These are phyloP conservation scores for Pipistrellus nathusii DNA, from an alignment of 2,797 vertebrate species.

Conservation along the genomic window DNA sequence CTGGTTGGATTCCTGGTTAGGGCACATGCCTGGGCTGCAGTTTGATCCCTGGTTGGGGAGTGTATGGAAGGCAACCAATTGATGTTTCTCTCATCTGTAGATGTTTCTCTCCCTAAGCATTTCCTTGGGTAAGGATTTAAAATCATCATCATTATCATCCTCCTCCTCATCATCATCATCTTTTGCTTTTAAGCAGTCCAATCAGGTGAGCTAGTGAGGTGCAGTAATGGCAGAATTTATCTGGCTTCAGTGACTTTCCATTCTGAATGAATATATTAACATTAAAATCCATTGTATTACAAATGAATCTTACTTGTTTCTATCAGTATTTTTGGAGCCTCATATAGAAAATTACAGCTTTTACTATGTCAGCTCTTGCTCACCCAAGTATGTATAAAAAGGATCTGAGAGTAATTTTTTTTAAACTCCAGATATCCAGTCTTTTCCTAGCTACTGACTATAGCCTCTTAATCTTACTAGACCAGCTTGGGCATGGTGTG, in stretches of 20 bases:
- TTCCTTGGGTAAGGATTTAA: background rate
- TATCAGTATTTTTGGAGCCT: conserved; percentile 57
- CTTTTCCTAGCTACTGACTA: conserved; percentile 21
- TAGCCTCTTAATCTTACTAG: conserved; percentile 40
- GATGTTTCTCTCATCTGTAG: background rate
- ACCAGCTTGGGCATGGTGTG: background rate
- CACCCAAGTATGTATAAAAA: conserved; percentile 53
- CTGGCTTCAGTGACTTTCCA: background rate
- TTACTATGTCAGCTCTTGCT: conserved; percentile 60
- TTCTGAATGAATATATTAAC: conserved; percentile 38
- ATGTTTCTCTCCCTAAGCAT: background rate
- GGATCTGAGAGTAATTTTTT: conserved; percentile 44
- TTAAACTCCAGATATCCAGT: conserved; percentile 19
- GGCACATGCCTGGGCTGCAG: background rate
- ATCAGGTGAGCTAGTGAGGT: background rate
- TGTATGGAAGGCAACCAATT: background rate
- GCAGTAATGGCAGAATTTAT: background rate
- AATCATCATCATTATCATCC: background rate
- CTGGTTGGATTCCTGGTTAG: background rate
- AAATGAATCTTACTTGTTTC: conserved; percentile 26
- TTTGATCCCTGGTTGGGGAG: background rate
- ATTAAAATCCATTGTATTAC: conserved; percentile 29
- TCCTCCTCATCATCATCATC: background rate
- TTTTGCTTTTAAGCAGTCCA: background rate
- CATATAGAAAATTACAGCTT: conserved; percentile 58